Base-by-base conservation (phyloP, 2,888 invertebrate genomes). In the Marasmarcha lunaedactyla region DNA sequence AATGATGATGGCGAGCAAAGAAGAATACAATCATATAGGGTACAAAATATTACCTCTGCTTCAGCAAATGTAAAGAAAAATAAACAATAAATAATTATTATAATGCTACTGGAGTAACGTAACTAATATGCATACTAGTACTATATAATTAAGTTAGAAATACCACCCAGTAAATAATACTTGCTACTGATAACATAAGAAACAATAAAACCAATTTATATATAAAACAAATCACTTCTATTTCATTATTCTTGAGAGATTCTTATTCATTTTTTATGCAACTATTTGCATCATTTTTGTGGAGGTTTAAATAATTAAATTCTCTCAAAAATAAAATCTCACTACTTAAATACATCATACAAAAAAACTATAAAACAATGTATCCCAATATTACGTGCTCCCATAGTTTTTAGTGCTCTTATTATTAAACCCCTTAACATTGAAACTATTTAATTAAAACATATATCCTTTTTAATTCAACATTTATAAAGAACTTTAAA, bases 11-110 rank as follows among this genome's bases (percentile, higher is more conserved):
- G 63, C 55, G 58, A 52, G 45, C 49, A 55, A 46, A 55, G 53
- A 58, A 38, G 54, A 56, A 59, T 47, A 3, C 20, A 20, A 5
- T 20, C 20, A 20, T 5, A 5, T 5, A 20, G 20, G 20, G 20
- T 20, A 20, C 20, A 20, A 46, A 48, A 55, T 48, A 63, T 81
- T 83, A 83, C 83, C 83, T 83, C 83, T 83, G 76, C 57, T 59
- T 69, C 77, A 64, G 76, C 73, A 69, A 71, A 64, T 63, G 77
- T 62, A 71, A 65, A 64, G 53, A 67, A 63, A 63, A 61, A 62
- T 62, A 70, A 60, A 52, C 47, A 47, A 59, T 56, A 56, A 43
- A 47, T 59, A 50, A 50, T 59, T 66, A 68, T 62, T 20, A 20
- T 20, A 20, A 20, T 20, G 20, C 58, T 58, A 44, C 42, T 52